Percentiles rank a stretch among this genome's conserved stretches.
These are phyloP conservation scores for Amblyjoppa proteus DNA, from an alignment of 2,888 invertebrate species.

Conservation along the genomic window DNA sequence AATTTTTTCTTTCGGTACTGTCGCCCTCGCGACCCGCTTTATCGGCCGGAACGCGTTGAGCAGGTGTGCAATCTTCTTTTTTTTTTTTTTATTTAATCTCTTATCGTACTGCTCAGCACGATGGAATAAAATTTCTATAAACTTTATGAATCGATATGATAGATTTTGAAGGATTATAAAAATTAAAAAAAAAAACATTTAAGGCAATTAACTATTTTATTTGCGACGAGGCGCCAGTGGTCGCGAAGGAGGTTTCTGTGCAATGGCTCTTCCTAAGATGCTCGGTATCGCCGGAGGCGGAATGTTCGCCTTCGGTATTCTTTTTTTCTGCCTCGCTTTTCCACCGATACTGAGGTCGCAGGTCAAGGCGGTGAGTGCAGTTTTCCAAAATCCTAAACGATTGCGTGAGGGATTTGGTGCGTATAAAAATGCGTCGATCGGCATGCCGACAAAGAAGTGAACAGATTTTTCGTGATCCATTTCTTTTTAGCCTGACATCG, in stretches of 20 bases:
- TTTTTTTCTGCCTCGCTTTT: conserved; percentile 90
- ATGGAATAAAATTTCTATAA: not conserved
- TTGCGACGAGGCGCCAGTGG: conserved; percentile 20
- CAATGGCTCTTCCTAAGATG: conserved; percentile 83
- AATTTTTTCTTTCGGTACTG: not conserved
- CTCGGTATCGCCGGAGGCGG: conserved; percentile 87
- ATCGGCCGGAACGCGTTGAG: conserved; percentile 26
- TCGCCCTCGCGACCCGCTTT: conserved; percentile 20
- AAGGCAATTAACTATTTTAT: not conserved
- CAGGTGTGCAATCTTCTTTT: conserved; percentile 45
- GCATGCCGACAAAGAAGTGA: not conserved
- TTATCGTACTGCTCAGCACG: not conserved
- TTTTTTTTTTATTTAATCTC: not conserved
- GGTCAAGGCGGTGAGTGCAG: conserved; percentile 88
- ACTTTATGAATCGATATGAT: too few relatives aligned
- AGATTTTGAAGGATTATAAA: too few relatives aligned
- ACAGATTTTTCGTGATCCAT: not conserved
- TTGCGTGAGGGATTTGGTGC: not conserved
- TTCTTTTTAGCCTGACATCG: too few relatives aligned
- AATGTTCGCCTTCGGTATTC: conserved; percentile 87
- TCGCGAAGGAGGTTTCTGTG: conserved; percentile 28
- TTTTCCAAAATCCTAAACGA: not conserved
- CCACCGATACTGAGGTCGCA: conserved; percentile 89
- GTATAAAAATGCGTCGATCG: not conserved
- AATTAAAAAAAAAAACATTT: too few relatives aligned